Evolutionary conservation across 2,888 invertebrate genomes (phyloP).

Genomic region (Rhorus exstirpatorius): DNA sequence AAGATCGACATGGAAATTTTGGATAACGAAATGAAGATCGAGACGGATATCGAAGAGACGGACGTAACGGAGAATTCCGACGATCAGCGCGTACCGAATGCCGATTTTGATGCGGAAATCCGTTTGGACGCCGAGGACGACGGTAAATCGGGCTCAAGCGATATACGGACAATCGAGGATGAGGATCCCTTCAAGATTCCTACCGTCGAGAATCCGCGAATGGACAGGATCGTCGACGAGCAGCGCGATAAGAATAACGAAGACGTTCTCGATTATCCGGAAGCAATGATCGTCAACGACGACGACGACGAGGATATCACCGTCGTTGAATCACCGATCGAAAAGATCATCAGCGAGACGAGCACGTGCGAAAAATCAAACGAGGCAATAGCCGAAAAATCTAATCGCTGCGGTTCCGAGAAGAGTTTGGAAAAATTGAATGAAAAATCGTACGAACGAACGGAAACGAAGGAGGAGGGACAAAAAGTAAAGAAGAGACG

Average conservation of each 20-base stretch:
- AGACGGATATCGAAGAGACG: conserved; percentile 68
- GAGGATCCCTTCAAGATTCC: conserved; percentile 78
- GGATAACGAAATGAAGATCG: conserved; percentile 68
- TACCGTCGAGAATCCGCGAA: conserved; percentile 73
- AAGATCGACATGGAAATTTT: conserved; percentile 67
- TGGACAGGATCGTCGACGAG: conserved; percentile 71
- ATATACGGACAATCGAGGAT: conserved; percentile 81
- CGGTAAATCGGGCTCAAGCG: conserved; percentile 78
- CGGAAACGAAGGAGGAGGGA: conserved; percentile 86
- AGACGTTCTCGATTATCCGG: conserved; percentile 68
- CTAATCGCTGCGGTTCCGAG: conserved; percentile 50
- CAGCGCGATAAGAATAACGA: conserved; percentile 72
- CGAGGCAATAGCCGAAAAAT: conserved; percentile 82
- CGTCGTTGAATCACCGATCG: conserved; percentile 25
- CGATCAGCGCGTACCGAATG: conserved; percentile 70
- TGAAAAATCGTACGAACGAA: conserved; percentile 82
- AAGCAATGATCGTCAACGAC: conserved; percentile 67
- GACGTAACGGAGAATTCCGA: conserved; percentile 63
- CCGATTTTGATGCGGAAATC: conserved; percentile 75
- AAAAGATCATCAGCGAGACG: conserved; percentile 61
- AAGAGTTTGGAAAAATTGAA: conserved; percentile 66
- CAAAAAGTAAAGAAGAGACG: conserved; percentile 89
- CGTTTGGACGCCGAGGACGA: conserved; percentile 80
- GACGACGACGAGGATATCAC: conserved; percentile 67
- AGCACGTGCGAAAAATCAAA: conserved; percentile 86